Evolutionary conservation across 2,888 invertebrate species (phyloP), one percentile per base, ranked within the genome.

Genomic region (Epinotia nisella): DNA sequence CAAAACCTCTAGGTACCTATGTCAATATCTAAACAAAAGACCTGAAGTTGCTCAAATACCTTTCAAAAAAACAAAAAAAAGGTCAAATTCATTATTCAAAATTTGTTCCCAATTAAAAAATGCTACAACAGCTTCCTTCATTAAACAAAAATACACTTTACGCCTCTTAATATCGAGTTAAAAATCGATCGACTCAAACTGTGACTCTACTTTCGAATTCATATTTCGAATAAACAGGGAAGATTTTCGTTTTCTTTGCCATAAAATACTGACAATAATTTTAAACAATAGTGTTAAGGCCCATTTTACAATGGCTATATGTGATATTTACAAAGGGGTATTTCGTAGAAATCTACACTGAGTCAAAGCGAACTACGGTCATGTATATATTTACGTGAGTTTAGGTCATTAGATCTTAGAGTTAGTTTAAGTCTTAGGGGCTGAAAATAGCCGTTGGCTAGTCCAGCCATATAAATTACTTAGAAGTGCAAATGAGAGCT

Each of bases 51-150:
- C 35, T 64, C 64, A 19, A 51, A 64, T 45, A 45, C 21, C 51
- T 49, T 64, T 29, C 62, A 17, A 51, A 64, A 62, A 64, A 64
- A 51, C 2, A 29, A 53, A 53, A 51, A 19, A 51, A 64, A 35
- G 35, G 64, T 64, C 64, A 21, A 60, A 60, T 60, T 61, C 17
- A 35, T 51, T 53, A 64, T 64, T 51, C 64, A 51, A 51, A 49
- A 62, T 11, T 29, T 24, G 1, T 11, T 17, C n/a, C 5, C 10
- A 11, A 45, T 24, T 64, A 17, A 17, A 13, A 64, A 64, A 11
- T 2, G 64, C 53, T 7, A 17, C 11, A 51, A 64, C 29, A 13
- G 15, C 17, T n/a, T 13, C 17, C 17, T 7, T 5, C n/a, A 29
- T 13, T 35, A 13, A 1, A 11, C 10, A 51, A 64, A 15, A 51